These are phyloP conservation scores for Lasioglossum calceatum DNA, from an alignment of 2,888 invertebrate species.

Conservation along the genomic window DNA sequence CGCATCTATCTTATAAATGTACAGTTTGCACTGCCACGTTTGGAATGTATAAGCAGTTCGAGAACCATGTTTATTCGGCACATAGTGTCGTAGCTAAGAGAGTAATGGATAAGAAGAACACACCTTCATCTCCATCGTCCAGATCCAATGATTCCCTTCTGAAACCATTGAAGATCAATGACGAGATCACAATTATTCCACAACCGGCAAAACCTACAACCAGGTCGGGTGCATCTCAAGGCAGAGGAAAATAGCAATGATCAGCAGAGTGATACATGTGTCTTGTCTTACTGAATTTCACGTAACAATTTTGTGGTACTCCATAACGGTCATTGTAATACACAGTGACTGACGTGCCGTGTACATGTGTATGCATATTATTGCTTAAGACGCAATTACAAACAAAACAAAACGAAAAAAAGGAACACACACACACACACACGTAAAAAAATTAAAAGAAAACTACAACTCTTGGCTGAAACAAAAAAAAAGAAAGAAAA, in stretches of 20 bases:
- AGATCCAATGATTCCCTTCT: constrained; percentile 87
- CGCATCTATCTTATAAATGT: constrained; percentile 97
- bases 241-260: constrained; percentile 83
- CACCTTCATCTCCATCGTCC: constrained; percentile 84
- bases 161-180: constrained; percentile 94
- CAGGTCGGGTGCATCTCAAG: constrained; percentile 79
- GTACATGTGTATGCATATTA: constrained; percentile 81
- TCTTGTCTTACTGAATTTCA: constrained; percentile 78
- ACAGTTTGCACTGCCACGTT: constrained; percentile 98
- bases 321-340: constrained; percentile 72
- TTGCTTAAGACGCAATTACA: constrained; percentile 75
- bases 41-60: constrained; percentile 97
- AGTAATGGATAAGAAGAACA: constrained; percentile 91
- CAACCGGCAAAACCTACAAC: constrained; percentile 88
- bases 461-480: constrained; percentile 60
- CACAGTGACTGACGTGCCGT: constrained; percentile 76
- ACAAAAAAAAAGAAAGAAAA: constrained; percentile 52
- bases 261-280: constrained; percentile 80
- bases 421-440: constrained; percentile 18
- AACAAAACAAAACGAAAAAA: constrained; percentile 57
- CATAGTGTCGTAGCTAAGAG: constrained; percentile 96
- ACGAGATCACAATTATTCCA: constrained; percentile 95
- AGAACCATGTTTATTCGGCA: constrained; percentile 96
- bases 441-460: constrained; percentile 40
- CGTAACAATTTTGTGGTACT: constrained; percentile 73